Evolutionary conservation across 2,888 invertebrate species (phyloP).

Genomic region (Agriopis leucophaearia): DNA sequence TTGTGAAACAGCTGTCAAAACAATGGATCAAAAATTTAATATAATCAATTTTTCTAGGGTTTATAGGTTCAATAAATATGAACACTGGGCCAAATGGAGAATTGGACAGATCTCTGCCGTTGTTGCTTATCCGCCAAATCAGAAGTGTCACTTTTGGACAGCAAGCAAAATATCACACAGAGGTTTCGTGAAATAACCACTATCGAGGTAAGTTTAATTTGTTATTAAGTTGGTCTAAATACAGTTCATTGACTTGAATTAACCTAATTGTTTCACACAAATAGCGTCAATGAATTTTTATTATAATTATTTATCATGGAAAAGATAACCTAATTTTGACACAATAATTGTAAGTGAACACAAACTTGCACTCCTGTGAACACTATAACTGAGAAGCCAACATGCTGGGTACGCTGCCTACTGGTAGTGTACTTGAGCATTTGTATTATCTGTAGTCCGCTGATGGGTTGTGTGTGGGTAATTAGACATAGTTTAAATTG

Average conservation of each 20-base stretch:
- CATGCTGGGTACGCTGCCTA: too few species aligned
- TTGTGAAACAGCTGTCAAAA: constrained; percentile 65
- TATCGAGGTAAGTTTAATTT: constrained; percentile 64
- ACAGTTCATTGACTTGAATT: neutral
- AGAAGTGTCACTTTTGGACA: constrained; percentile 75
- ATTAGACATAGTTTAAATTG: too few species aligned
- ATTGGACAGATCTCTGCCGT: constrained; percentile 80
- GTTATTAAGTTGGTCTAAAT: neutral
- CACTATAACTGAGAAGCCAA: too few species aligned
- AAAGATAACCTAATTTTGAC: constrained; percentile 4
- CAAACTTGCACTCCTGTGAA: neutral
- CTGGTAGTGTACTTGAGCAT: too few species aligned
- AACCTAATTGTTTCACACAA: neutral
- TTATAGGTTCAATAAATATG: constrained; percentile 66
- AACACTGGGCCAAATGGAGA: constrained; percentile 74
- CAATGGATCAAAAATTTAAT: constrained; percentile 66
- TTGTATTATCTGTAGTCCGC: too few species aligned
- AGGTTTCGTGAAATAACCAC: constrained; percentile 78
- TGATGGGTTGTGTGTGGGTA: too few species aligned
- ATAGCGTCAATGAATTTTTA: neutral
- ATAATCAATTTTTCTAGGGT: constrained; percentile 70
- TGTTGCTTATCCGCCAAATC: constrained; percentile 79
- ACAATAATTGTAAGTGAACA: neutral
- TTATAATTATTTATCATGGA: neutral
- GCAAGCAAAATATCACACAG: constrained; percentile 64